These are phyloP conservation scores for Rhyzopertha dominica DNA, from an alignment of 1,140 invertebrate species.

Conservation along the genomic window DNA sequence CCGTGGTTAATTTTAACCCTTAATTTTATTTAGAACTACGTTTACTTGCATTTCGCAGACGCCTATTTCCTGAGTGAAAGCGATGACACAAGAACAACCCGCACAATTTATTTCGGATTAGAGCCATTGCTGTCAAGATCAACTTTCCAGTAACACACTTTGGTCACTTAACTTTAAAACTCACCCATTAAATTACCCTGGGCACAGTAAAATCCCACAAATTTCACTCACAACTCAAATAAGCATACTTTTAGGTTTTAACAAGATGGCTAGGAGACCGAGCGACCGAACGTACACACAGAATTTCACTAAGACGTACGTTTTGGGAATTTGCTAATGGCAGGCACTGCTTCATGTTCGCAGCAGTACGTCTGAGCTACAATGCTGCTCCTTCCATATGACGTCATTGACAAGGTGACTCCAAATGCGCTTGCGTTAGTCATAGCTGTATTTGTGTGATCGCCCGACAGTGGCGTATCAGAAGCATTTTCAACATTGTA, in stretches of 20 bases:
- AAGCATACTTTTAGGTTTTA: conserved; percentile 46
- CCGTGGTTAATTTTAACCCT: no score
- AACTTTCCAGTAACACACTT: conserved; percentile 11
- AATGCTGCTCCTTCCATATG: conserved; percentile 15
- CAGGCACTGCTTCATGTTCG: not conserved
- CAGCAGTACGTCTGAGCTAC: conserved; percentile 18
- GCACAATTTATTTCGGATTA: not conserved
- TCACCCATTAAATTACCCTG: conserved; percentile 43
- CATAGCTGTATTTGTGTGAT: conserved; percentile 21
- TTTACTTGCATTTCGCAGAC: no score
- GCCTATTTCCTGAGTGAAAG: no score
- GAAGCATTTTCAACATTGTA: no score
- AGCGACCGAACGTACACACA: conserved; percentile 39
- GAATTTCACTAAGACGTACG: conserved; percentile 20
- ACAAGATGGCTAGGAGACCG: conserved; percentile 46
- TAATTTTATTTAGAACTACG: no score
- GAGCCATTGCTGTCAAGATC: conserved; percentile 12
- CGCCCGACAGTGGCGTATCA: no score
- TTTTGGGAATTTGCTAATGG: not conserved
- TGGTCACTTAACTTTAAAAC: conserved; percentile 26
- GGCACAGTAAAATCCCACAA: conserved; percentile 39
- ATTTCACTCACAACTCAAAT: conserved; percentile 46
- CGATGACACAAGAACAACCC: no score
- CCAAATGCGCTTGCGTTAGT: conserved; percentile 27
- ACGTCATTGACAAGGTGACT: conserved; percentile 42